Base-by-base conservation (phyloP, 2,888 invertebrate species). In the Synergus laeviventris region DNA sequence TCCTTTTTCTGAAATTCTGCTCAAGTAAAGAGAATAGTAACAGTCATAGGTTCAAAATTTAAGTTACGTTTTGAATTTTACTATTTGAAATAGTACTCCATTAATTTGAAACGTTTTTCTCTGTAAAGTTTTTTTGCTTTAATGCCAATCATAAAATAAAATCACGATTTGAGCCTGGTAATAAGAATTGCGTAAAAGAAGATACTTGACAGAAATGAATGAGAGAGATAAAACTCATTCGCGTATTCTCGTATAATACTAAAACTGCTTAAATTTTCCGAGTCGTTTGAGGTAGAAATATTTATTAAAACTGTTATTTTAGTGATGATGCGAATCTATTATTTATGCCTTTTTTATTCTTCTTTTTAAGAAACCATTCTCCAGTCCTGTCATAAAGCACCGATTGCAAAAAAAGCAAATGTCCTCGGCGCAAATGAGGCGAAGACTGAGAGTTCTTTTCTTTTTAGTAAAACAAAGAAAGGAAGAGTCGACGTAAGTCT, bases 211-310 rank as follows among this genome's bases (percentile, higher is more conserved):
- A 49, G 45, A 31, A 49, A 66, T 66, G 42, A 66, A 66, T 8
- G 16, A 16, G 42, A 24, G 42, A 24, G 24, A 45, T 66, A 66
- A 45, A 70, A 49, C 49, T 70, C 31, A 31, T 70, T 49, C 45
- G 9, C 45, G n/a, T 45, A 49, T 49, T 70, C 45, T 49, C 70
- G 16, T 18, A 49, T 70, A 70, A 49, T 70, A 70, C 70, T n/a
- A 36, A 70, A 49, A 70, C n/a, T n/a, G 45, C 70, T 70, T 70
- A 70, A 70, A 70, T 31, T 70, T 70, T 70, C 70, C 18, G 5
- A n/a, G 12, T 70, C 70, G 49, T 70, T 70, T 36, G 4, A 49
- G 31, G 24, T 9, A 12, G n/a, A 36, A 70, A 49, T 70, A 70
- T 70, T 70, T 54, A 70, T 49, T 70, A 70, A 49, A 70, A 70